Conservation (phyloP, 2,797 vertebrate genomes). For the Eulemur mongoz region DNA sequence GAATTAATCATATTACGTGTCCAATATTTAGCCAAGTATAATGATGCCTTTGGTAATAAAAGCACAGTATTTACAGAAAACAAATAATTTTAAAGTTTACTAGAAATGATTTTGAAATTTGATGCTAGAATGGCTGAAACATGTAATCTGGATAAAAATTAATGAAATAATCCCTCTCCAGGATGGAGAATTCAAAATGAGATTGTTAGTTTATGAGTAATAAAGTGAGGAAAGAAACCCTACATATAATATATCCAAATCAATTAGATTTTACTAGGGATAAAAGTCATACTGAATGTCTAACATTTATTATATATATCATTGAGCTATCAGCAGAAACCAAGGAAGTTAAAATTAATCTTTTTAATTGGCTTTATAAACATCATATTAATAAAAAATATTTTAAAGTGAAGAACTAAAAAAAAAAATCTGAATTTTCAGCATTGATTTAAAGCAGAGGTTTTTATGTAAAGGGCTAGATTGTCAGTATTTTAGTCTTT, state of each 20-base stretch:
- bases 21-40: not conserved
- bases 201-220: not conserved
- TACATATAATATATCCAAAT: not conserved
- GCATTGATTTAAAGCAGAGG: not conserved
- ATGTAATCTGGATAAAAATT: not conserved
- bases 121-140: not conserved
- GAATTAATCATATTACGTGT: not conserved
- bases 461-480: not conserved
- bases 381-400: not conserved
- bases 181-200: not conserved
- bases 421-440: not conserved
- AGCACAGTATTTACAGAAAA: not conserved
- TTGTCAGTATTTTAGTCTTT: not conserved
- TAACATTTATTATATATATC: not conserved
- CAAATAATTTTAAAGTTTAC: not conserved
- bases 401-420: conserved; percentile 2
- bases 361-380: not conserved
- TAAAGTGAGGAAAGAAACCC: not conserved
- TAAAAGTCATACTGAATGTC: not conserved
- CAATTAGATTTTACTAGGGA: not conserved
- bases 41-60: not conserved
- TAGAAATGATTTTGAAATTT: not conserved
- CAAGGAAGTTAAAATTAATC: not conserved
- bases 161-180: not conserved
- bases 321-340: not conserved